phyloP scores from a whole-genome alignment of 2,888 invertebrate species.

The Kryphioiulus occultus region DNA sequence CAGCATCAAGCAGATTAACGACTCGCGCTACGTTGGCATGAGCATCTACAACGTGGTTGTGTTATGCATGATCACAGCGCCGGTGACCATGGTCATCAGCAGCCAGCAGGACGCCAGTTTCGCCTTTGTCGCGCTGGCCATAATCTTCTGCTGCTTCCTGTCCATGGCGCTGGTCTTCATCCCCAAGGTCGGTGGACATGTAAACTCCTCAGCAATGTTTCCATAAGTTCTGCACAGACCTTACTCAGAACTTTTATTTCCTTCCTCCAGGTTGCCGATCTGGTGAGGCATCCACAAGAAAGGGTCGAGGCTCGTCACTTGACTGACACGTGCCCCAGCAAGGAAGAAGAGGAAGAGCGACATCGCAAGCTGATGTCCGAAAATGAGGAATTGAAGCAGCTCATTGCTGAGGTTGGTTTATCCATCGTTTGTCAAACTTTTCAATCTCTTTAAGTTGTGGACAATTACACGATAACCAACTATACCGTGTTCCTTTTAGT shows the following conservation, averaged over 20 bases:
- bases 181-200: slow-evolving; percentile 77
- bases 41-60: slow-evolving; percentile 99
- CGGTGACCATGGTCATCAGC: slow-evolving; percentile 95
- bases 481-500: no score
- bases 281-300: slow-evolving; percentile 86
- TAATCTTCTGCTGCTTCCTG: slow-evolving; percentile 97
- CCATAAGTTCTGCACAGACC: not conserved
- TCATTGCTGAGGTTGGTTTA: slow-evolving; percentile 81
- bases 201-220: not conserved
- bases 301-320: slow-evolving; percentile 67
- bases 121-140: slow-evolving; percentile 94
- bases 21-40: slow-evolving; percentile 98
- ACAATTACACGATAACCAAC: no score
- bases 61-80: slow-evolving; percentile 95
- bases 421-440: no score
- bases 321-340: slow-evolving; percentile 63
- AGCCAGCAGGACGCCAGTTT: slow-evolving; percentile 98
- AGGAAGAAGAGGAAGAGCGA: slow-evolving; percentile 93
- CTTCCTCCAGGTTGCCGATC: slow-evolving; percentile 77
- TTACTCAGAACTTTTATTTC: not conserved
- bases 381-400: slow-evolving; percentile 94
- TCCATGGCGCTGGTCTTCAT: slow-evolving; percentile 99
- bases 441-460: no score
- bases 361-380: slow-evolving; percentile 91
- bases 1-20: slow-evolving; percentile 94